These are phyloP conservation scores for Axea sp. DNA, from an alignment of 2,888 invertebrate species.

Conservation along the genomic window DNA sequence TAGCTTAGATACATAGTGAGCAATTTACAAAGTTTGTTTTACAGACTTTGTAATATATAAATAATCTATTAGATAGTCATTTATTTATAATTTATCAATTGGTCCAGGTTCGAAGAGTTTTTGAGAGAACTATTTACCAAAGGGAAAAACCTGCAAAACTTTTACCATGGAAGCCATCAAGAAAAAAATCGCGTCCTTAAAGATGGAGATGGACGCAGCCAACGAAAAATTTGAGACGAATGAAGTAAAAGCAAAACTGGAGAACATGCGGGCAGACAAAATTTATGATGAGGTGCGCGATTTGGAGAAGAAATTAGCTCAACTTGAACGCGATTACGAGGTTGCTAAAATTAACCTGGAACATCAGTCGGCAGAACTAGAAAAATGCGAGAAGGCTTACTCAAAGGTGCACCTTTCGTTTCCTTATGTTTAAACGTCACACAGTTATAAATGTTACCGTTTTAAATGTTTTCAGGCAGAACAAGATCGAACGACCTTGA, in stretches of 20 bases:
- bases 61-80: no score
- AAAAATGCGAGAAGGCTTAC: constrained; percentile 95
- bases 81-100: no score
- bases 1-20: no score
- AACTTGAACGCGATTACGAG: constrained; percentile 95
- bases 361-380: constrained; percentile 94
- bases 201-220: constrained; percentile 86
- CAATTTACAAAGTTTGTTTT: no score
- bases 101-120: constrained; percentile 25
- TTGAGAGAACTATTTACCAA: constrained; percentile 20
- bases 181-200: constrained; percentile 88
- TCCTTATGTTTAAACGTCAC: no score
- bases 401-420: constrained; percentile 83
- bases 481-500: constrained; percentile 84
- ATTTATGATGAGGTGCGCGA: constrained; percentile 96
- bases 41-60: no score
- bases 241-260: constrained; percentile 83
- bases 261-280: constrained; percentile 78
- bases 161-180: constrained; percentile 86
- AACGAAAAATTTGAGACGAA: constrained; percentile 84
- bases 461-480: constrained; percentile 80
- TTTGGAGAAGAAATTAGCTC: constrained; percentile 95
- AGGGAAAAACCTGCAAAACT: constrained; percentile 20
- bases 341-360: constrained; percentile 93
- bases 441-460: no score